These are phyloP conservation scores for Thermophis baileyi DNA, from an alignment of 2,113 vertebrate genomes.

Conservation along the genomic window DNA sequence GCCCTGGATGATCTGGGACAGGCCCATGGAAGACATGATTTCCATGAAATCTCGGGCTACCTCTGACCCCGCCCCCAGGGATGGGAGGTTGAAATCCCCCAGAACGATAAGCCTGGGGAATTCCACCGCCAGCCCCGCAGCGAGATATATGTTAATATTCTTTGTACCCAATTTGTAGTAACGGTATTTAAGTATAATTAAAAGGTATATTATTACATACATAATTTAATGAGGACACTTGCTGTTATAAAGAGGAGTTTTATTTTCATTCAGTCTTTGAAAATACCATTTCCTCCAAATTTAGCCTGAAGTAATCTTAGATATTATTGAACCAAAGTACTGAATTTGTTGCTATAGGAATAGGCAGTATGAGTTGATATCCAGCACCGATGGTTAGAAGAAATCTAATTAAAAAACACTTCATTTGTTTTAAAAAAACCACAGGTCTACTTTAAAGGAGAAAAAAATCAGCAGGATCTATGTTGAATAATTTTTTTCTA, in stretches of 20 bases:
- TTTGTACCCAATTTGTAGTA: background rate
- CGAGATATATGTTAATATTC: background rate
- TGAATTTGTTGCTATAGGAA: constrained; percentile 16
- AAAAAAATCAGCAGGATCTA: background rate
- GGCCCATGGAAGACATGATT: no score
- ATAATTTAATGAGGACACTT: background rate
- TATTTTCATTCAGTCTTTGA: background rate
- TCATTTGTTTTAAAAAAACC: background rate
- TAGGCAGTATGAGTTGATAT: constrained; percentile 6
- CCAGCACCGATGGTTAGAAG: background rate
- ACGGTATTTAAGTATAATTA: background rate
- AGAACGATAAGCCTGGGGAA: no score
- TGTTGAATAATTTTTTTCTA: background rate
- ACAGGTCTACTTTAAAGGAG: background rate
- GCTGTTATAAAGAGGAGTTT: background rate
- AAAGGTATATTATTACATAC: background rate
- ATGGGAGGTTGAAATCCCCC: no score
- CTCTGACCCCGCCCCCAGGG: no score
- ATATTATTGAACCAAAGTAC: background rate
- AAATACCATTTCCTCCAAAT: background rate
- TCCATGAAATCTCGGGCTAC: no score
- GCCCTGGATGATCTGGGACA: no score
- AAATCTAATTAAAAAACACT: background rate
- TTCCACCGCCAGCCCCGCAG: no score
- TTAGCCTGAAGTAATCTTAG: background rate